Percentiles rank a stretch among this genome's conserved stretches.
Conservation (phyloP, 2,797 vertebrate species). For the Syngnathus acus region DNA sequence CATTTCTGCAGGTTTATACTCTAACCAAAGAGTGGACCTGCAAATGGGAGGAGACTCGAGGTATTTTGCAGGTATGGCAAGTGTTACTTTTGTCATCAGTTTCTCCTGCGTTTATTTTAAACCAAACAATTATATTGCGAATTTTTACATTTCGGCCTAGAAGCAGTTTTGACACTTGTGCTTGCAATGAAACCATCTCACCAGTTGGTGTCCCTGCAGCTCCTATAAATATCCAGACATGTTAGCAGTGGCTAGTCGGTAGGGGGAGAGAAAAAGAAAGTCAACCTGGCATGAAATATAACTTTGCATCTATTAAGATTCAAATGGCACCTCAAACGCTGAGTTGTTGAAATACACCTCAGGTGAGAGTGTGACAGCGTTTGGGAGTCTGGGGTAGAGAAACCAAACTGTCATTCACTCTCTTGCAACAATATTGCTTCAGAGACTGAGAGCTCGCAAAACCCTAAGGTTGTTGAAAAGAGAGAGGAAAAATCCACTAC, state of each 20-base stretch:
- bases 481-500: neutral
- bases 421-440: slow-evolving; percentile 33
- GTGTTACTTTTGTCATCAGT: neutral
- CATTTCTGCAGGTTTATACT: neutral
- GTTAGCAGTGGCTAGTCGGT: neutral
- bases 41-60: slow-evolving; percentile 68
- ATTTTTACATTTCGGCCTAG: neutral
- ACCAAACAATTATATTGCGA: too few relatives aligned
- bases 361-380: slow-evolving; percentile 38
- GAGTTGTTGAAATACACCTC: slow-evolving; percentile 45
- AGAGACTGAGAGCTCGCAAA: slow-evolving; percentile 7
- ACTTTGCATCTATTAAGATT: slow-evolving; percentile 60
- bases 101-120: neutral
- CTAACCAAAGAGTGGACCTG: slow-evolving; percentile 85
- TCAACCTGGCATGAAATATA: slow-evolving; percentile 46
- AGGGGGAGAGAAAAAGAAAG: slow-evolving; percentile 17
- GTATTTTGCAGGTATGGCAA: slow-evolving; percentile 46
- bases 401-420: slow-evolving; percentile 30
- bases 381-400: slow-evolving; percentile 28
- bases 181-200: slow-evolving; percentile 33
- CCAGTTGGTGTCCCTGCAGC: slow-evolving; percentile 66
- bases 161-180: slow-evolving; percentile 6
- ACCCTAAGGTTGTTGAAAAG: neutral
- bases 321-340: slow-evolving; percentile 43
- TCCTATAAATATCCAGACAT: slow-evolving; percentile 32